These are phyloP conservation scores for Nephotettix cincticeps DNA, from an alignment of 1,140 invertebrate species.

Conservation along the genomic window DNA sequence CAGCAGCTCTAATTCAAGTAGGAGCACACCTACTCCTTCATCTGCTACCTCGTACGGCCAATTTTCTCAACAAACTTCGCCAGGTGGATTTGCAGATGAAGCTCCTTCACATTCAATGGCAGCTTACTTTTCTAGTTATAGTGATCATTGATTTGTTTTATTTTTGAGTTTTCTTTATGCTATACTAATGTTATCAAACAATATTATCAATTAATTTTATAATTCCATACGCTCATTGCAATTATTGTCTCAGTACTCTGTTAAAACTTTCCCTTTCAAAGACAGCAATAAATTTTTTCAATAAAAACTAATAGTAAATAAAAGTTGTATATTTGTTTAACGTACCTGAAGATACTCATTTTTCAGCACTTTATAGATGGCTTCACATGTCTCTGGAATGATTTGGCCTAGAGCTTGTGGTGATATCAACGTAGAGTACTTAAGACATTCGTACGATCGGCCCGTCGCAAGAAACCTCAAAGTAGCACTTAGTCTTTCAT, in stretches of 20 bases:
- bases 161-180: neutral
- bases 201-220: neutral
- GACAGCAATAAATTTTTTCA: neutral
- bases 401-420: constrained; percentile 37
- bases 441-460: constrained; percentile 44
- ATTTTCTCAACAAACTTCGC: neutral
- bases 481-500: constrained; percentile 45
- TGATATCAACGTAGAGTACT: constrained; percentile 43
- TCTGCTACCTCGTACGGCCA: neutral
- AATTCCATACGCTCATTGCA: neutral
- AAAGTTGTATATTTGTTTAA: neutral
- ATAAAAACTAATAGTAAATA: neutral
- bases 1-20: neutral
- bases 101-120: neutral
- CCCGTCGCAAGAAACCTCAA: constrained; percentile 46
- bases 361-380: constrained; percentile 39
- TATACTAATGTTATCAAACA: neutral
- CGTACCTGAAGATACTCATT: constrained; percentile 31
- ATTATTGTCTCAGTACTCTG: neutral
- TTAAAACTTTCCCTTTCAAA: neutral
- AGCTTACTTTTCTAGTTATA: neutral
- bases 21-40: neutral
- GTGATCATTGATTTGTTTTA: neutral
- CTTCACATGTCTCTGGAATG: constrained; percentile 38
- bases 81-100: neutral